A percentile compares a stretch with the other conserved stretches of the same genome.
Evolutionary conservation across 2,888 invertebrate genomes (phyloP).

Genomic region (Pheosia tremula): DNA sequence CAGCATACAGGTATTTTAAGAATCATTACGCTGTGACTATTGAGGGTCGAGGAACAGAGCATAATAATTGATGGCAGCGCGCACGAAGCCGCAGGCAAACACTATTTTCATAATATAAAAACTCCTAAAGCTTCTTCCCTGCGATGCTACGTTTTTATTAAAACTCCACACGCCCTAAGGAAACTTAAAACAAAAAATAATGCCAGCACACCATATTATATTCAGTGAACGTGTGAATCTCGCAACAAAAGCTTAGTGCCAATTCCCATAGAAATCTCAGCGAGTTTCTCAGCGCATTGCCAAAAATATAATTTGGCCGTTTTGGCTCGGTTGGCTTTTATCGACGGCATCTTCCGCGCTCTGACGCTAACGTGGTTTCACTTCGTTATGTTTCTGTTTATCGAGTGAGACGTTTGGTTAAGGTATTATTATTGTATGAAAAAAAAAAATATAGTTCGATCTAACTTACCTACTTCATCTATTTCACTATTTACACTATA

Average conservation of each 20-base stretch:
- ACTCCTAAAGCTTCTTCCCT: too few species aligned
- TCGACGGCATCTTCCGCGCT: constrained; percentile 36
- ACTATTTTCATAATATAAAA: too few species aligned
- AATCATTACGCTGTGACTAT: too few species aligned
- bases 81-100: too few species aligned
- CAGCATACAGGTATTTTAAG: too few species aligned
- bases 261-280: constrained; percentile 42
- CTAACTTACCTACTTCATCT: too few species aligned
- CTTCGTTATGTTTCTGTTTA: constrained; percentile 36
- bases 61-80: too few species aligned
- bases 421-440: constrained; percentile 2
- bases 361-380: constrained; percentile 30
- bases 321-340: constrained; percentile 49
- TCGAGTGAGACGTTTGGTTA: constrained; percentile 10
- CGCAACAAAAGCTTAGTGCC: constrained; percentile 33
- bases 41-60: too few species aligned
- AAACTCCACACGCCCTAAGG: not conserved
- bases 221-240: constrained; percentile 33
- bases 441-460: constrained; percentile 41
- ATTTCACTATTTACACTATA: too few species aligned
- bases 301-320: constrained; percentile 45
- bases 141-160: too few species aligned
- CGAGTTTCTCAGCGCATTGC: constrained; percentile 28
- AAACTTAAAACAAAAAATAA: not conserved
- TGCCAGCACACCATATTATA: constrained; percentile 5